Evolutionary conservation across 2,888 invertebrate species (phyloP), one percentile per base, ranked within the genome.

Genomic region (Agrochola litura): DNA sequence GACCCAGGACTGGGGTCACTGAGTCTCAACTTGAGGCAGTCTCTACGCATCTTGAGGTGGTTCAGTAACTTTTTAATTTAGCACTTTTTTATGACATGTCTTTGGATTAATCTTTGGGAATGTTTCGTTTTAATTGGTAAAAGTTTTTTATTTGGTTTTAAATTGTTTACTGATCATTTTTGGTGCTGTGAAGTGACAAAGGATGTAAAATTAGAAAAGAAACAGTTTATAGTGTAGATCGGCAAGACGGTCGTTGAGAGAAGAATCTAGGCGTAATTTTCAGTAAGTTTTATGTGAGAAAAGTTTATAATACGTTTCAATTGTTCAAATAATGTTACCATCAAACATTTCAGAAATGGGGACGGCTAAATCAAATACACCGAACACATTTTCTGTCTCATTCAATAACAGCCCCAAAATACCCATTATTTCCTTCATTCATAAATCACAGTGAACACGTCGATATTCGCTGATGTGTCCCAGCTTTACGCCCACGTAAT

Each of bases 11-110:
- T 95, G 0, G 96, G 96, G 83, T 97, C 97, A 84, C 96, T 97
- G 49, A 97, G 94, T 85, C 96, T 92, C 84, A 97, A 89, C 84
- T 95, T 95, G 61, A 97, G 92, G 82, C 95, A 95, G 87, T 97
- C 97, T 56, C 97, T 95, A 80, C 96, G 94, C 95, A 96, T 96
- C 88, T 89, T 93, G 83, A 82, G 63, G 56, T 37, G 73, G 19
- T 66, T 25, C 8, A 75, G 19, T 84, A 67, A 79, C 77, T 79
- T 83, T 81, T 78, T 79, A 80, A 85, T 88, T 89, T 86, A 86
- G 70, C 82, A 86, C 76, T 87, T 73, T 69, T 60, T 60, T 74
- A 72, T 77, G 43, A 76, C 84, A 84, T 87, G 74, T 86, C 88
- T 89, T 90, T 89, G 87, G 86, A 87, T 79, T 74, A 77, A 75